phyloP scores from a whole-genome alignment of 2,797 vertebrate species.

The Urophycis tenuis region DNA sequence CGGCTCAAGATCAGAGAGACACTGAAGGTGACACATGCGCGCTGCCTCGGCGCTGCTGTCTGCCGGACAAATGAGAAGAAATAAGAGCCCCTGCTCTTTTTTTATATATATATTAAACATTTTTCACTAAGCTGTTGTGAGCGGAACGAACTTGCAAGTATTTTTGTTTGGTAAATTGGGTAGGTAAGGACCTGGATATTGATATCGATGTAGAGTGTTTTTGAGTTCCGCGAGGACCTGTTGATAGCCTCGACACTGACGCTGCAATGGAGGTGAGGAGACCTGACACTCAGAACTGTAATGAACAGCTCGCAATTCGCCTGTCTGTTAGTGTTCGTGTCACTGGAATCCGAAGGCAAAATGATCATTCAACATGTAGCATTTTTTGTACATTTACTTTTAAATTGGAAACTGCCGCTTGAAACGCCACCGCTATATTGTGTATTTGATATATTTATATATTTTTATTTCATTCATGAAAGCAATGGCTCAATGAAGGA shows the following conservation, averaged over 20 bases:
- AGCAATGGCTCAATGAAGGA: not conserved
- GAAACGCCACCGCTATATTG: not conserved
- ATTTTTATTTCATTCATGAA: not conserved
- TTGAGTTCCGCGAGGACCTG: conserved; percentile 53
- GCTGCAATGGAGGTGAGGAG: conserved; percentile 58
- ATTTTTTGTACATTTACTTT: not conserved
- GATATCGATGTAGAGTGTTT: conserved; percentile 20
- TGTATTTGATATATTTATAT: not conserved
- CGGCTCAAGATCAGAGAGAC: conserved; percentile 2
- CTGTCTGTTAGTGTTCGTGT: not conserved
- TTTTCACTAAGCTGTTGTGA: not conserved
- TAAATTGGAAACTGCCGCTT: not conserved
- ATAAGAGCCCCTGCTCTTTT: not conserved
- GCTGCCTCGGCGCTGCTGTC: not conserved
- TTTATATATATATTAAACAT: not conserved
- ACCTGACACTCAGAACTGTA: not conserved
- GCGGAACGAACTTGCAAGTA: not conserved
- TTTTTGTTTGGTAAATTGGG: not conserved
- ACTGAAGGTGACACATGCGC: not conserved
- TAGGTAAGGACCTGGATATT: not conserved
- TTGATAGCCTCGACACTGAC: conserved; percentile 47
- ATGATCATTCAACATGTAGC: not conserved
- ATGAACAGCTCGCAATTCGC: not conserved
- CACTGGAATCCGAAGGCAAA: not conserved
- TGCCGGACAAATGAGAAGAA: not conserved